Conservation (phyloP, 2,113 vertebrate genomes). For the Microtus oregoni region DNA sequence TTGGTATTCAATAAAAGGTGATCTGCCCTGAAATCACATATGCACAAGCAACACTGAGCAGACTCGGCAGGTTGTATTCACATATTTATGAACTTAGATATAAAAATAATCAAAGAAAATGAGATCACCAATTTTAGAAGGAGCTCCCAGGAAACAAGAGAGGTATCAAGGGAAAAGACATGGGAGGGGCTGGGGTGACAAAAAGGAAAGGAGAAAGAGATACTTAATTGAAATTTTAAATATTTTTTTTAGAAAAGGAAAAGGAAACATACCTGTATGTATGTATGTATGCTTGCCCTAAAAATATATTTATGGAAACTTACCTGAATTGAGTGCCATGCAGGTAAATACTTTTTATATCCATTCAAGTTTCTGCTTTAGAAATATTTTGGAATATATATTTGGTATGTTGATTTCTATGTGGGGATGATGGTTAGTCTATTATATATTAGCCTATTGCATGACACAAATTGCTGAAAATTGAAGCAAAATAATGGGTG, state of each 20-base stretch:
- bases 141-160: neutral
- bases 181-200: neutral
- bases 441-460: neutral
- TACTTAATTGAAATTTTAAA: neutral
- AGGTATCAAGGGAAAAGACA: too few relatives aligned
- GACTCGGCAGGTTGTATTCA: neutral
- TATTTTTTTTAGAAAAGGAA: neutral
- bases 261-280: neutral
- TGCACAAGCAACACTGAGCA: too few relatives aligned
- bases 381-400: neutral
- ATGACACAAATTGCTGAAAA: neutral
- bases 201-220: too few relatives aligned
- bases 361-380: neutral
- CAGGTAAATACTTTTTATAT: neutral
- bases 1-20: neutral
- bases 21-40: neutral
- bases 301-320: neutral
- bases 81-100: neutral
- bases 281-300: too few relatives aligned
- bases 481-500: neutral
- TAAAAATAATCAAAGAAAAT: neutral
- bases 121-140: neutral
- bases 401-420: neutral
- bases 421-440: neutral
- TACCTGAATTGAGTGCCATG: neutral